Conservation (phyloP, 2,888 invertebrate genomes). For the Chrysomela aeneicollis region DNA sequence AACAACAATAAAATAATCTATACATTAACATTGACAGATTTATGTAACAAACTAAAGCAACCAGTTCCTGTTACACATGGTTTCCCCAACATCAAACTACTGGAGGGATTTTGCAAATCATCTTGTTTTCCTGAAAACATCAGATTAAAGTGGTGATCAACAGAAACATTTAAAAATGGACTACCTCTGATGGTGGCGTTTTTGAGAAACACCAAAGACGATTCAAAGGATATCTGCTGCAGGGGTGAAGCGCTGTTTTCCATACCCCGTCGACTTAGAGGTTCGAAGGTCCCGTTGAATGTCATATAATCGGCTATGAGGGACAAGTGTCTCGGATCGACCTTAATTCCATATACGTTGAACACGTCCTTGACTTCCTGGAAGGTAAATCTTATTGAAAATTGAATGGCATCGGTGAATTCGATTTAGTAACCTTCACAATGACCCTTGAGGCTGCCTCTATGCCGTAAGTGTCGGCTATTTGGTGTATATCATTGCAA, state of each 20-base stretch:
- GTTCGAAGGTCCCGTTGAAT: constrained; percentile 86
- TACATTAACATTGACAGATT: constrained; percentile 22
- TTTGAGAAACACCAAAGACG: constrained; percentile 85
- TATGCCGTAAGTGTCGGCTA: constrained; percentile 92
- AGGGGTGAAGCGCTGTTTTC: constrained; percentile 89
- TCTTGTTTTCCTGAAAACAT: constrained; percentile 77
- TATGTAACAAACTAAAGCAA: constrained; percentile 64
- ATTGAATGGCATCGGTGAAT: too few relatives aligned
- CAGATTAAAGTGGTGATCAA: too few relatives aligned
- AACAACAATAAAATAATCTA: not conserved
- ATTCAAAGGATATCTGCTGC: constrained; percentile 98
- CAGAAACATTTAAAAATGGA: not conserved
- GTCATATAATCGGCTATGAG: constrained; percentile 99
- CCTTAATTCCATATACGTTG: constrained; percentile 94
- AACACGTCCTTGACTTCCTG: constrained; percentile 95
- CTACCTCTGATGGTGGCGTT: constrained; percentile 74
- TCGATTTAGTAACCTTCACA: too few relatives aligned
- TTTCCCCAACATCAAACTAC: constrained; percentile 86
- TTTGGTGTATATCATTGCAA: constrained; percentile 92
- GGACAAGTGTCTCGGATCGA: constrained; percentile 92
- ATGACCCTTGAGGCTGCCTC: constrained; percentile 94
- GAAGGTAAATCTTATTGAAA: constrained; percentile 31
- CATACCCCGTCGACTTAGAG: constrained; percentile 92
- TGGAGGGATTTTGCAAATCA: constrained; percentile 82
- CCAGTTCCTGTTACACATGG: constrained; percentile 87